A percentile compares a stretch with the other conserved stretches of the same genome.
phyloP scores from a whole-genome alignment of 1,140 invertebrate species.

The Drosophila simulans region DNA sequence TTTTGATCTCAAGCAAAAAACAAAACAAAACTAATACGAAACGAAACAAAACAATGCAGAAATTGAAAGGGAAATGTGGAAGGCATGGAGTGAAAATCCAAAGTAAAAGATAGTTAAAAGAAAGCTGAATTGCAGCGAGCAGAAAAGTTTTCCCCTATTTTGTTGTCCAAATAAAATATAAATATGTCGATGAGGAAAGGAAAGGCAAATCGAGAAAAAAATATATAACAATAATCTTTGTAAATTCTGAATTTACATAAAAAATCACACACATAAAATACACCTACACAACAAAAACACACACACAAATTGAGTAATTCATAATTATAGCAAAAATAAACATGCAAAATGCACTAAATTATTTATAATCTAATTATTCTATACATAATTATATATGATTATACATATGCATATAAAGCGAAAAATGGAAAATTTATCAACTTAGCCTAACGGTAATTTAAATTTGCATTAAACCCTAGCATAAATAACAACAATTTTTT shows the following conservation, averaged over 20 bases:
- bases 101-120: conserved; percentile 81
- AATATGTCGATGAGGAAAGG: conserved; percentile 9
- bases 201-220: conserved; percentile 28
- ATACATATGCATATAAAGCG: conserved; percentile 20
- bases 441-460: conserved; percentile 59
- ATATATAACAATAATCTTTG: conserved; percentile 74
- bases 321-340: conserved; percentile 60
- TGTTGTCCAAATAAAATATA: conserved; percentile 9
- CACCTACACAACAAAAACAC: conserved; percentile 3
- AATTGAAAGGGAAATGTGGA: conserved; percentile 28
- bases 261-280: conserved; percentile 30
- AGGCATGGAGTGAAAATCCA: conserved; percentile 49
- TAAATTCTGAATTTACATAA: conserved; percentile 80
- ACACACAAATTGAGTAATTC: conserved; percentile 49
- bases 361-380: conserved; percentile 58
- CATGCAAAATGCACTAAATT: conserved; percentile 57
- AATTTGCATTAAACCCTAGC: conserved; percentile 54
- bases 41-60: conserved; percentile 16
- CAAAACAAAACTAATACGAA: conserved; percentile 20
- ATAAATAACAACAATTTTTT: conserved; percentile 64
- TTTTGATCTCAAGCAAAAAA: conserved; percentile 79
- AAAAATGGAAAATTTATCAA: conserved; percentile 34
- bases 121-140: conserved; percentile 22
- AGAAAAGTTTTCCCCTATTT: conserved; percentile 28
- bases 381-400: conserved; percentile 40